A percentile compares a stretch with the other conserved stretches of the same genome.
Evolutionary conservation across 2,113 vertebrate species (phyloP).

Genomic region (Phyllostomus discolor): DNA sequence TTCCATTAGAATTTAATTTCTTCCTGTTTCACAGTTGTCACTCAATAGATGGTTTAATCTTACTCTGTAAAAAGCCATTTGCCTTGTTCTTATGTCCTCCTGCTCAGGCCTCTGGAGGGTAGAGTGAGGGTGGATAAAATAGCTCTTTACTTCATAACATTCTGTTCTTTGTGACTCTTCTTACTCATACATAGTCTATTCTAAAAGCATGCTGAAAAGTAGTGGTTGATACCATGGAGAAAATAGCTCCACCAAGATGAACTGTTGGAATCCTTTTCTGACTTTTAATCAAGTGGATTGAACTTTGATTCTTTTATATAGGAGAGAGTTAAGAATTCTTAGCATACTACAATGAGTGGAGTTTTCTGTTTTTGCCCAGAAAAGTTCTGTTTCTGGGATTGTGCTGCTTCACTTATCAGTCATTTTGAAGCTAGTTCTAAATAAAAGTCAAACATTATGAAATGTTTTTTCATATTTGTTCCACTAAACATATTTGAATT

Average conservation of each 20-base stretch:
- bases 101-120: not conserved
- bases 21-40: not conserved
- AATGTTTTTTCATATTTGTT: constrained; percentile 7
- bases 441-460: constrained; percentile 40
- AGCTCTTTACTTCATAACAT: constrained; percentile 47
- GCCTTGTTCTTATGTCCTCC: not conserved
- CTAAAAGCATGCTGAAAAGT: constrained; percentile 41
- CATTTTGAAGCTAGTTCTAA: constrained; percentile 68
- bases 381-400: constrained; percentile 70
- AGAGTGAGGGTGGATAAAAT: not conserved
- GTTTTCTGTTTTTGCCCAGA: constrained; percentile 63
- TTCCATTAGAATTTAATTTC: constrained; percentile 20
- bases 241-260: constrained; percentile 50
- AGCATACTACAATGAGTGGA: constrained; percentile 22
- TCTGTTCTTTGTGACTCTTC: constrained; percentile 41
- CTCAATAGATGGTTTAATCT: constrained; percentile 11
- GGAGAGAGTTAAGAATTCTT: constrained; percentile 70
- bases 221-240: constrained; percentile 56
- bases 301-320: constrained; percentile 45
- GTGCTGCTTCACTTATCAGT: constrained; percentile 73
- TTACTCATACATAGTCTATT: constrained; percentile 8
- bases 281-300: constrained; percentile 53
- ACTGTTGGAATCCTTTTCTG: constrained; percentile 37
- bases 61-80: not conserved
- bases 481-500: constrained; percentile 21